Conservation (phyloP, 2,888 invertebrate genomes). For the Trileptium ribeirensis region DNA sequence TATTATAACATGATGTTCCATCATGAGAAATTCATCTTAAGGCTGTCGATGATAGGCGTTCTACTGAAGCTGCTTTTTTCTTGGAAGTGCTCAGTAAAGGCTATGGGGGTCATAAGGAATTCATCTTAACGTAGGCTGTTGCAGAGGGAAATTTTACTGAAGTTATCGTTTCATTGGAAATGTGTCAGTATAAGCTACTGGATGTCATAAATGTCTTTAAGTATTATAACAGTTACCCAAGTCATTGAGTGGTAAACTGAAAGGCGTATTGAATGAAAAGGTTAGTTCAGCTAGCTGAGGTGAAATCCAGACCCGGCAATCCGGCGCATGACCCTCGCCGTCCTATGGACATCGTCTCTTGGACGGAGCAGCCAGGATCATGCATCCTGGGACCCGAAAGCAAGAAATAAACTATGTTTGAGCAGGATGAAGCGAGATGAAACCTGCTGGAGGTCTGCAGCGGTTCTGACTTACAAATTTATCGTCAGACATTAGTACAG, state of each 20-base stretch:
- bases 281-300: slow-evolving; percentile 38
- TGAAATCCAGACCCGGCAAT: slow-evolving; percentile 32
- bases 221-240: slow-evolving; percentile 67
- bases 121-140: too few species aligned
- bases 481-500: too few species aligned
- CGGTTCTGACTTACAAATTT: slow-evolving; percentile 72
- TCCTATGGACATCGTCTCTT: slow-evolving; percentile 52
- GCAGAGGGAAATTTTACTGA: too few species aligned
- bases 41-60: too few species aligned
- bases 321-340: slow-evolving; percentile 60
- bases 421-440: slow-evolving; percentile 65
- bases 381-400: slow-evolving; percentile 66
- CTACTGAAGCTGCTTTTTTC: too few species aligned
- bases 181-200: too few species aligned
- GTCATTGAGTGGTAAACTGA: slow-evolving; percentile 62
- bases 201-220: too few species aligned
- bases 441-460: slow-evolving; percentile 66
- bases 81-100: too few species aligned
- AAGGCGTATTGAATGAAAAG: slow-evolving; percentile 66
- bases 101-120: too few species aligned
- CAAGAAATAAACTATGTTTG: slow-evolving; percentile 69
- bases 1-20: too few species aligned
- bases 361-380: slow-evolving; percentile 61
- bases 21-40: too few species aligned
- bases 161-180: too few species aligned